Conservation (phyloP, 2,113 vertebrate species). For the Gadus macrocephalus region DNA sequence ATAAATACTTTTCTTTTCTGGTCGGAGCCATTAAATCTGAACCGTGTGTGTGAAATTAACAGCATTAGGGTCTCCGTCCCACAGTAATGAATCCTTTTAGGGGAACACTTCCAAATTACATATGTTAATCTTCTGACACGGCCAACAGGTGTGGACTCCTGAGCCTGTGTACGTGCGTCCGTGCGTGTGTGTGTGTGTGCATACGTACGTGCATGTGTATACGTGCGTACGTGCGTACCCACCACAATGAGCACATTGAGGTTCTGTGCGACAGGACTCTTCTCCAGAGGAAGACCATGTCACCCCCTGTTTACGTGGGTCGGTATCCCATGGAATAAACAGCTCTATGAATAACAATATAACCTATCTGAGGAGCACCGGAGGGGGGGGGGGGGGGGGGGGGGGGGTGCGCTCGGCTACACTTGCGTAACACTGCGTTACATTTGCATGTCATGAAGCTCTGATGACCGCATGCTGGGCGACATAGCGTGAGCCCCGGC, state of each 20-base stretch:
- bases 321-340: constrained; percentile 23
- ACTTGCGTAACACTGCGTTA: neutral
- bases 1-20: too few species aligned
- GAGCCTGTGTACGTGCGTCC: too few species aligned
- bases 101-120: too few species aligned
- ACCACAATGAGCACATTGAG: neutral
- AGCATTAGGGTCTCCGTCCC: too few species aligned
- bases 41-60: too few species aligned
- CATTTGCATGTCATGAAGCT: constrained; percentile 14
- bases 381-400: neutral
- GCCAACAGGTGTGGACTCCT: too few species aligned
- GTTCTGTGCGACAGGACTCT: neutral
- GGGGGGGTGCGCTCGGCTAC: neutral
- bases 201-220: too few species aligned
- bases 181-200: too few species aligned
- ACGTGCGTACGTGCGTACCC: neutral
- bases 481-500: constrained; percentile 15
- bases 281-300: too few species aligned
- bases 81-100: too few species aligned
- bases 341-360: neutral
- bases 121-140: too few species aligned
- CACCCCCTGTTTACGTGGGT: constrained; percentile 27
- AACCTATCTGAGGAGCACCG: neutral
- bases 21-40: neutral
- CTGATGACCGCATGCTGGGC: constrained; percentile 13